Evolutionary conservation across 2,888 invertebrate species (phyloP).

Genomic region (Macaria liturata): DNA sequence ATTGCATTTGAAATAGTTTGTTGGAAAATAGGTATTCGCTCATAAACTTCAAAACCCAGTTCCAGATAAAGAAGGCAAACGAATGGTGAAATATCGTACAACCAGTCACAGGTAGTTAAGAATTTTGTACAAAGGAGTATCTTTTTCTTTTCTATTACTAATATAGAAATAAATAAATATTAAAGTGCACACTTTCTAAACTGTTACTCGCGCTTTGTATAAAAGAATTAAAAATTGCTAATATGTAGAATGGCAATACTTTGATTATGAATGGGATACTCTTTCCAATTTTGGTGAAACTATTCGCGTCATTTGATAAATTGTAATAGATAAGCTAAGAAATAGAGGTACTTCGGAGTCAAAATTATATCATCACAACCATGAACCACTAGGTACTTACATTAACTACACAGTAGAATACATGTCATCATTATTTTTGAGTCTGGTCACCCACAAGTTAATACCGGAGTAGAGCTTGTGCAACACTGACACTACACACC

Average conservation of each 20-base stretch:
- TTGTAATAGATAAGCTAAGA: slow-evolving; percentile 37
- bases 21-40: no score
- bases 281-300: slow-evolving; percentile 41
- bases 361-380: slow-evolving; percentile 36
- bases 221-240: slow-evolving; percentile 35
- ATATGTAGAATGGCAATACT: slow-evolving; percentile 25
- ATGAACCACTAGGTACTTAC: slow-evolving; percentile 27
- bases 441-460: slow-evolving; percentile 60
- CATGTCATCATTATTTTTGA: slow-evolving; percentile 36
- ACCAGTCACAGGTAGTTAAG: slow-evolving; percentile 39
- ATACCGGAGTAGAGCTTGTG: slow-evolving; percentile 67
- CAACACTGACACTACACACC: slow-evolving; percentile 65
- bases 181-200: slow-evolving; percentile 15
- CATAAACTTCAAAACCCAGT: background rate
- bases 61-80: background rate
- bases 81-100: slow-evolving; percentile 39
- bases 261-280: slow-evolving; percentile 56
- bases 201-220: slow-evolving; percentile 29
- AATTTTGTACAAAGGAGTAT: slow-evolving; percentile 61
- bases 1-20: no score
- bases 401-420: slow-evolving; percentile 32
- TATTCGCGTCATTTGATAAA: slow-evolving; percentile 14
- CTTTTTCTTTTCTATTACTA: slow-evolving; percentile 49
- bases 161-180: background rate
- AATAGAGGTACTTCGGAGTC: slow-evolving; percentile 42